Conservation (phyloP, 1,140 invertebrate species). For the Agrypnia vestita region DNA sequence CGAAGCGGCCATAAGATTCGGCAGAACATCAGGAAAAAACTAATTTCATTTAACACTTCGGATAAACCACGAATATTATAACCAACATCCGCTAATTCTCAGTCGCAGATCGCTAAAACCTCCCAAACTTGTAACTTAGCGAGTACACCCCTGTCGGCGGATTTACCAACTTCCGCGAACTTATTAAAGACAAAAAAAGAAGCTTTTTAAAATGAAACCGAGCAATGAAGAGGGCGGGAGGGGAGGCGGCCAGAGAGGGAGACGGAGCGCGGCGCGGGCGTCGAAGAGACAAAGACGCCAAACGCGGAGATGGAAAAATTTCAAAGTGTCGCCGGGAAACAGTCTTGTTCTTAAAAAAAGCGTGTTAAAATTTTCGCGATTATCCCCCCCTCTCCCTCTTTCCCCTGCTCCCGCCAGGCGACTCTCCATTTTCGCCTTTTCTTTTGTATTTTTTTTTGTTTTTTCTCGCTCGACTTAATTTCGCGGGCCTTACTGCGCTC, state of each 20-base stretch:
- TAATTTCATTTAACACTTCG: too few relatives aligned
- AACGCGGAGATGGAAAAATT: constrained; percentile 48
- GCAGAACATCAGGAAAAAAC: too few relatives aligned
- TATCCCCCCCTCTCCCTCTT: constrained; percentile 35
- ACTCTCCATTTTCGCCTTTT: background rate
- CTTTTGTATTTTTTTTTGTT: constrained; percentile 23
- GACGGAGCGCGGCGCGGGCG: background rate
- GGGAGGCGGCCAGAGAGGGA: constrained; percentile 1
- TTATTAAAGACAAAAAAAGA: constrained; percentile 52
- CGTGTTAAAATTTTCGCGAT: constrained; percentile 59
- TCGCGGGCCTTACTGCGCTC: background rate
- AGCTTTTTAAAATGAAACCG: constrained; percentile 57
- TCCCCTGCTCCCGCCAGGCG: background rate
- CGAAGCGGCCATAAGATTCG: too few relatives aligned
- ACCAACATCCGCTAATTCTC: too few relatives aligned
- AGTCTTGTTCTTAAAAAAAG: constrained; percentile 54
- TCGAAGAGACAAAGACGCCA: background rate
- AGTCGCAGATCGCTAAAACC: too few relatives aligned
- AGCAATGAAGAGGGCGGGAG: constrained; percentile 14
- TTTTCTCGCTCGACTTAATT: constrained; percentile 7
- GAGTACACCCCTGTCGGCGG: constrained; percentile 39
- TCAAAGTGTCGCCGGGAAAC: constrained; percentile 53
- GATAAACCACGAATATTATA: too few relatives aligned
- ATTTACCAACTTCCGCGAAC: constrained; percentile 56
- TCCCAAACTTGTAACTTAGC: constrained; percentile 30